Evolutionary conservation across 2,113 vertebrate species (phyloP).

Genomic region (Zapus hudsonius): DNA sequence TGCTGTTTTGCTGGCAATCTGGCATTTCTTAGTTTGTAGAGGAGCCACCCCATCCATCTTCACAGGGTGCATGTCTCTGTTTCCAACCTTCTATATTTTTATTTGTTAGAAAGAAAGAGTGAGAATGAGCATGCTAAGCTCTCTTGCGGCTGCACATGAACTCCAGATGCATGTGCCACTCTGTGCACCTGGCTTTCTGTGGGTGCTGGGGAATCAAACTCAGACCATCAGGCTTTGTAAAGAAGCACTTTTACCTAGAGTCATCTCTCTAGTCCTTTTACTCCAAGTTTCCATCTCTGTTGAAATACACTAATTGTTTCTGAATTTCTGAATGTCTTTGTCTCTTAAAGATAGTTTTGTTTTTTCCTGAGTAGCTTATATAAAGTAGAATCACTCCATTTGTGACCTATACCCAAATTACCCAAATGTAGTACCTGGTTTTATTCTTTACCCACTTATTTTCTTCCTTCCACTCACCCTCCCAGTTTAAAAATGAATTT

Average conservation of each 20-base stretch:
- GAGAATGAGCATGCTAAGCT: no score
- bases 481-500: neutral
- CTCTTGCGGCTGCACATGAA: no score
- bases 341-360: neutral
- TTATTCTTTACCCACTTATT: neutral
- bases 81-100: neutral
- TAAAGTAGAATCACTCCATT: neutral
- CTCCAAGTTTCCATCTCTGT: no score
- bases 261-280: no score
- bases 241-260: no score
- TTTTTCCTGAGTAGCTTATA: neutral
- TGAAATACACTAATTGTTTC: neutral
- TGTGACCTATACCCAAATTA: constrained; percentile 15
- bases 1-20: neutral
- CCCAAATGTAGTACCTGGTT: neutral
- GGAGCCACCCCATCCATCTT: neutral
- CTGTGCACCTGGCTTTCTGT: no score
- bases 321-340: neutral
- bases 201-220: no score
- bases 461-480: no score
- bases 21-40: neutral
- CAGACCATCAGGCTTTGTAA: no score
- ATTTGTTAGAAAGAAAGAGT: no score
- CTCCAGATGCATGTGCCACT: no score
- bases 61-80: neutral